Evolutionary conservation across 1,140 invertebrate genomes (phyloP).

Genomic region (Probaryconus sp.): DNA sequence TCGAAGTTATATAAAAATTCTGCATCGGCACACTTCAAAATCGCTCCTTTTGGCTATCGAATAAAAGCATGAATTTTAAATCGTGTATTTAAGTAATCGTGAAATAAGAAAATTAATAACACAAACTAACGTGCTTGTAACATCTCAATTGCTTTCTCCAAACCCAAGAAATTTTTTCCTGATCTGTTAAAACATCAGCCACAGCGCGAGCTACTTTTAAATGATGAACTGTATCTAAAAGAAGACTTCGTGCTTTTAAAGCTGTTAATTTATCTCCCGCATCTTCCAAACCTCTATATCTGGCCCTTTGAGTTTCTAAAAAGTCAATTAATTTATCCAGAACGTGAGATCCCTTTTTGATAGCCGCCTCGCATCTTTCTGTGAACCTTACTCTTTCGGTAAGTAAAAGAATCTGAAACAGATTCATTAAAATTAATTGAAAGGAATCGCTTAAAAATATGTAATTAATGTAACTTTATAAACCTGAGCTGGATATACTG

Average conservation of each 20-base stretch:
- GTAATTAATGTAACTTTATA: no score
- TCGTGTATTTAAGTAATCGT: background rate
- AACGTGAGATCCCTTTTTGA: constrained; percentile 63
- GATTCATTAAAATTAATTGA: constrained; percentile 69
- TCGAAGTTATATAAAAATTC: constrained; percentile 98
- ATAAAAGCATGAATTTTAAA: constrained; percentile 6
- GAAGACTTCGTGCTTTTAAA: constrained; percentile 82
- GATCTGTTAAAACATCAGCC: constrained; percentile 75
- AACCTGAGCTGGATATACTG: constrained; percentile 73
- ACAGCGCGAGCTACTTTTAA: constrained; percentile 89
- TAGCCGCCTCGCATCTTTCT: constrained; percentile 70
- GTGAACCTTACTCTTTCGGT: constrained; percentile 73
- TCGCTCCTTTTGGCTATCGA: constrained; percentile 78
- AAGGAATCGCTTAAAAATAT: no score
- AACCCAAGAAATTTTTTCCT: constrained; percentile 82
- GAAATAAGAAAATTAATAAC: background rate
- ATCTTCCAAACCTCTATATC: constrained; percentile 71
- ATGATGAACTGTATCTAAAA: constrained; percentile 96
- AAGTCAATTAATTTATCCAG: constrained; percentile 71
- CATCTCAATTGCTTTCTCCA: constrained; percentile 96
- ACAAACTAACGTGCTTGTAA: constrained; percentile 68
- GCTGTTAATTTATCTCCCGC: constrained; percentile 77
- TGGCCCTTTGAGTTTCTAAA: constrained; percentile 70
- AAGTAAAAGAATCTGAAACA: constrained; percentile 71
- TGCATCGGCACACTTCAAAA: constrained; percentile 89